Conservation (phyloP, 2,888 invertebrate genomes). For the Leucophenga maculata region DNA sequence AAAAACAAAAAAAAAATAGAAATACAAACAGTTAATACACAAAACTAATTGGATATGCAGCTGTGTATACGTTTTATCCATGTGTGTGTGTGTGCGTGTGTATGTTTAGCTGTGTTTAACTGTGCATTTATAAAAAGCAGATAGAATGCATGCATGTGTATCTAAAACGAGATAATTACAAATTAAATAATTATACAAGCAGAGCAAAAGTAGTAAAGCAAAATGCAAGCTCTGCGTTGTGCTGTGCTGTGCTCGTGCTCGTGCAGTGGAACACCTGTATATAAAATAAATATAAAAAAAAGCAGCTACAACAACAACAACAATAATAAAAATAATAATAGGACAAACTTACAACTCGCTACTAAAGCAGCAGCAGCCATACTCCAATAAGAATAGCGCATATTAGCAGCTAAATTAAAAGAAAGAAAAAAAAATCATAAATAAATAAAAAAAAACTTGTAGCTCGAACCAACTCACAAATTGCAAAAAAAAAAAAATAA, state of each 20-base stretch:
- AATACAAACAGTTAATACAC: neutral
- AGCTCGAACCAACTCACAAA: slow-evolving; percentile 4
- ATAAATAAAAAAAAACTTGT: neutral
- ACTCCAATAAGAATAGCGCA: slow-evolving; percentile 16
- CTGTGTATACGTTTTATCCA: slow-evolving; percentile 14
- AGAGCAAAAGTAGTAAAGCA: slow-evolving; percentile 40
- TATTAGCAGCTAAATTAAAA: neutral
- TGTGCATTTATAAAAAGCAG: neutral
- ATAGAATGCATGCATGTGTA: slow-evolving; percentile 11
- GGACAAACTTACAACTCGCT: neutral
- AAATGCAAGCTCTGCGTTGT: slow-evolving; percentile 10
- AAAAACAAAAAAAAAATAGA: neutral
- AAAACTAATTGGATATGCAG: slow-evolving; percentile 17
- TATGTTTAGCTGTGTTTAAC: slow-evolving; percentile 34
- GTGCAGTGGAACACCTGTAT: slow-evolving; percentile 62
- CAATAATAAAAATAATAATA: slow-evolving; percentile 8
- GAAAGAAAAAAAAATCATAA: neutral
- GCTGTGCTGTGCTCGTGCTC: slow-evolving; percentile 37
- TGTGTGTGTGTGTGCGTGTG: slow-evolving; percentile 32
- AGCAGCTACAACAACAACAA: too few species aligned
- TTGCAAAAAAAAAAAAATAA: slow-evolving; percentile 1
- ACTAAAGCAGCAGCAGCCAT: slow-evolving; percentile 3
- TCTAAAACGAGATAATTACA: slow-evolving; percentile 48
- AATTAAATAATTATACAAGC: slow-evolving; percentile 63
- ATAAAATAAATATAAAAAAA: slow-evolving; percentile 54